Evolutionary conservation across 1,140 invertebrate species (phyloP).

Genomic region (Lepidurus couesii): DNA sequence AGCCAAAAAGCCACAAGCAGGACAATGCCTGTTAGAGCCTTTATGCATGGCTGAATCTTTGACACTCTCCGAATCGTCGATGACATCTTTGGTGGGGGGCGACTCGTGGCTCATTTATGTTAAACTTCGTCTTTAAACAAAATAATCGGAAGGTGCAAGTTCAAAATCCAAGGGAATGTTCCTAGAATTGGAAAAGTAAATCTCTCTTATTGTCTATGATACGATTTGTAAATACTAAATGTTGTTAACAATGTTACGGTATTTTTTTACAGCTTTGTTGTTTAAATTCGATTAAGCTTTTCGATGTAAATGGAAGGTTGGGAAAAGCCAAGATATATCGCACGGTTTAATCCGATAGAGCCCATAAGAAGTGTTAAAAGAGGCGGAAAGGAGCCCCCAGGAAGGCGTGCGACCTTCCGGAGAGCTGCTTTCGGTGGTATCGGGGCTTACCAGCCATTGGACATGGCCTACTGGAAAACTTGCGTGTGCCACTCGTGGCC

Average conservation of each 20-base stretch:
- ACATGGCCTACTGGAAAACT: background rate
- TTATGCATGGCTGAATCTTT: background rate
- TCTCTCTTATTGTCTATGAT: too few species aligned
- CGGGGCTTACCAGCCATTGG: slow-evolving; percentile 8
- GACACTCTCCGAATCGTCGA: background rate
- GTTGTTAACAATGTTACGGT: too few species aligned
- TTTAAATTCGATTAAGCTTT: too few species aligned
- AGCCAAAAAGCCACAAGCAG: background rate
- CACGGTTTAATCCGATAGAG: too few species aligned
- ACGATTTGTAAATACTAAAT: too few species aligned
- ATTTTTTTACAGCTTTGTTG: too few species aligned
- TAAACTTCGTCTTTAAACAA: too few species aligned
- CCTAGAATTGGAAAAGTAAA: too few species aligned
- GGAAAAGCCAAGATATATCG: too few species aligned
- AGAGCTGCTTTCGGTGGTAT: background rate
- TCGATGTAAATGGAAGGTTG: too few species aligned
- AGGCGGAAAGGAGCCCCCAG: background rate
- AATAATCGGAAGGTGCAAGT: too few species aligned
- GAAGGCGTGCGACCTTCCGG: slow-evolving; percentile 13
- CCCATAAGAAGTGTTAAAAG: background rate
- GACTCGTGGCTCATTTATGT: background rate
- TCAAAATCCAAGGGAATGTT: too few species aligned
- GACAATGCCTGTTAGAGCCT: slow-evolving; percentile 17
- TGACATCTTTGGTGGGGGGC: background rate
- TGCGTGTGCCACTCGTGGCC: slow-evolving; percentile 8